Conservation (phyloP, 2,888 invertebrate species). For the Idaea dimidiata region DNA sequence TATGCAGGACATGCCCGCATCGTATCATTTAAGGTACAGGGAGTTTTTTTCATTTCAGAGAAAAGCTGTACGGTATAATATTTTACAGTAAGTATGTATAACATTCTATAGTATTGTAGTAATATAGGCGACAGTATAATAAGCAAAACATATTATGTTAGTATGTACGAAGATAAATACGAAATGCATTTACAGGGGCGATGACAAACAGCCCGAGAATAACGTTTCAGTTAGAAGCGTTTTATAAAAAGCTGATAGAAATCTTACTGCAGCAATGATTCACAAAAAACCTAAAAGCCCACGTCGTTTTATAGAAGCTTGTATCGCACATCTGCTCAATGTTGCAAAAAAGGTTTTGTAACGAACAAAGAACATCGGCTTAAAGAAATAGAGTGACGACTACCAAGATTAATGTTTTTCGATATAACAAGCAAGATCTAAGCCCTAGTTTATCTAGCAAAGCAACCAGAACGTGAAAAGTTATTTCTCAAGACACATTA, state of each 20-base stretch:
- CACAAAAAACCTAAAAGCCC: not conserved
- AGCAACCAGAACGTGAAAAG: not conserved
- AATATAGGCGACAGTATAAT: not conserved
- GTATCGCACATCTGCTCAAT: not conserved
- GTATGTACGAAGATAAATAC: too few species aligned
- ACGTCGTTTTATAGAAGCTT: not conserved
- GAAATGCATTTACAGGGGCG: not conserved
- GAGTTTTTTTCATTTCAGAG: not conserved
- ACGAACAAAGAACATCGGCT: not conserved
- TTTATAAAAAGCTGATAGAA: not conserved
- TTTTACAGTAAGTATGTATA: not conserved
- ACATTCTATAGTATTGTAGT: not conserved
- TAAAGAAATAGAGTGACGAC: not conserved
- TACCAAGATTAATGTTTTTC: not conserved
- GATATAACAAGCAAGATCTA: not conserved
- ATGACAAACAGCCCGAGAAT: not conserved
- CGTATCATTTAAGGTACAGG: not conserved
- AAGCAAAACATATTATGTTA: not conserved
- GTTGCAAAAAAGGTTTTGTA: not conserved
- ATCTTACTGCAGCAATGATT: not conserved
- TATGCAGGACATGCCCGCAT: not conserved
- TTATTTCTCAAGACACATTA: not conserved
- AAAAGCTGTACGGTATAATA: not conserved
- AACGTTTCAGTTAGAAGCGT: not conserved
- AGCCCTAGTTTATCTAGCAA: not conserved